Conservation (phyloP, 1,140 invertebrate species). For the Brachionus sp. region DNA sequence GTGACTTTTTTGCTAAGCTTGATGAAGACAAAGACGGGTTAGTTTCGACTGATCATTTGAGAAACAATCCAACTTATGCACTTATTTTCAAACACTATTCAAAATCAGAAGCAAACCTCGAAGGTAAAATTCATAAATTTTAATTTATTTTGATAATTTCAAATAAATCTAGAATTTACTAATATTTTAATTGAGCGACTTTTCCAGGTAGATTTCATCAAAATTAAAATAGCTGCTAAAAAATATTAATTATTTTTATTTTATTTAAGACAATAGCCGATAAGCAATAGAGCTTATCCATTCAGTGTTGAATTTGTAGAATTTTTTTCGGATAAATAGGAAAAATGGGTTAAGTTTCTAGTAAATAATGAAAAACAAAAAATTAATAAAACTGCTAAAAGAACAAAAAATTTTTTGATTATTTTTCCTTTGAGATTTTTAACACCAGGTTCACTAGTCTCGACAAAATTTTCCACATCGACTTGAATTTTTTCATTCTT, state of each 20-base stretch:
- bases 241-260: not conserved
- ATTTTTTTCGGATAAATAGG: not conserved
- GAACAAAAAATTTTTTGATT: conserved; percentile 15
- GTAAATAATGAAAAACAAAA: not conserved
- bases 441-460: not conserved
- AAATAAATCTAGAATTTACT: not conserved
- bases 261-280: not conserved
- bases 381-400: not conserved
- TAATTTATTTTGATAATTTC: not conserved
- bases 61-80: not conserved
- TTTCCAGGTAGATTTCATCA: not conserved
- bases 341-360: conserved; percentile 3
- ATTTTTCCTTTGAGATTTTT: conserved; percentile 16
- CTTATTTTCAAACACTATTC: not conserved
- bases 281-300: not conserved
- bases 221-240: not conserved
- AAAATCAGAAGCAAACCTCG: not conserved
- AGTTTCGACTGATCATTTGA: not conserved
- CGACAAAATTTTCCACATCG: not conserved
- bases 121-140: conserved; percentile 16
- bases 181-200: not conserved
- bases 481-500: not conserved
- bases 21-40: not conserved
- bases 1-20: not conserved
- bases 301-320: not conserved